phyloP scores from a whole-genome alignment of 2,888 invertebrate genomes.

The Aethes cnicana region DNA sequence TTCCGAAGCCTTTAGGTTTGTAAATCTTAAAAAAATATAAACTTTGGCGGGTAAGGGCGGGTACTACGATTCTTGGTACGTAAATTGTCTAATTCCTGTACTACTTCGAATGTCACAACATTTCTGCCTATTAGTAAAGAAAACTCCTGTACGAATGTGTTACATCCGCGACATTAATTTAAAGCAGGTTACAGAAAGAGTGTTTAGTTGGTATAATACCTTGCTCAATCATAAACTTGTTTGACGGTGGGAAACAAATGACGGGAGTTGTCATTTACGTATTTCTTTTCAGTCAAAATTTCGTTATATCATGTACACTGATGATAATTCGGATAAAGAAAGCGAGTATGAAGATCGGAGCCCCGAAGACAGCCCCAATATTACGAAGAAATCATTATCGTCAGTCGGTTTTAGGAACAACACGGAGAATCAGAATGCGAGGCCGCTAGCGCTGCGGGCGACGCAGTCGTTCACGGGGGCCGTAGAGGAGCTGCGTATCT shows the following conservation, averaged over 20 bases:
- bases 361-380: conserved; percentile 59
- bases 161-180: no score
- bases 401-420: conserved; percentile 68
- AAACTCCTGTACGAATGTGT: no score
- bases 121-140: no score
- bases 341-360: conserved; percentile 67
- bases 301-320: conserved; percentile 69
- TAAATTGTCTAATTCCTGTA: no score
- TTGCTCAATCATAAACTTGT: no score
- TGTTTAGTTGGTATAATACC: no score
- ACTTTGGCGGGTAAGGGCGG: no score
- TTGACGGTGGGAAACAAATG: conserved; percentile 51
- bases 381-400: conserved; percentile 71
- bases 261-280: conserved; percentile 38
- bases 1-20: no score
- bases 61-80: no score
- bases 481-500: conserved; percentile 64
- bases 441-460: conserved; percentile 66
- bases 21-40: no score
- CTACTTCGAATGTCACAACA: no score
- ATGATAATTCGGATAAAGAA: conserved; percentile 72
- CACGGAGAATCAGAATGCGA: conserved; percentile 58
- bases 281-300: conserved; percentile 26
- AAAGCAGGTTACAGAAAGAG: no score
- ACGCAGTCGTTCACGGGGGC: conserved; percentile 74